Evolutionary conservation across 2,113 vertebrate genomes (phyloP), one percentile per base, ranked within the genome.

Genomic region (Toxotes jaculatrix): DNA sequence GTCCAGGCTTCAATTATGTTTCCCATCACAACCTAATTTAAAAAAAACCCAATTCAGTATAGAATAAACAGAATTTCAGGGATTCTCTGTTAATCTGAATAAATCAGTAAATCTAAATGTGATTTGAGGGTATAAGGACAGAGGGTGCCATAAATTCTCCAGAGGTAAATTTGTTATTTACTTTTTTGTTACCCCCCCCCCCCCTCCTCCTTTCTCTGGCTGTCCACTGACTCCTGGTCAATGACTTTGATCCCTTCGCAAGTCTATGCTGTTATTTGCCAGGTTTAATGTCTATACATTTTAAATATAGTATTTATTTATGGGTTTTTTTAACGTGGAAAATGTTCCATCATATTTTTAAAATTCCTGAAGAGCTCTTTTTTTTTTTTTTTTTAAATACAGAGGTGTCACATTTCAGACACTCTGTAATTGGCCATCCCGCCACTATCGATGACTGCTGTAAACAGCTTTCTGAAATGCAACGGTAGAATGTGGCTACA

Each of bases 381-480:
- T 36, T 57, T 51, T 68, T 9, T 31, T 38, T n/a, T 27, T 27
- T 27, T 27, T 27, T 10, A 11, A 27, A 62, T 55, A 45, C 49
- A 32, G 53, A 1, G 6, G 47, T 3, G 63, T 74, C 49, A 17
- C 40, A 31, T 79, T 62, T 77, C 74, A 62, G 31, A 66, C 21
- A 53, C 70, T 51, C 55, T 63, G 51, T 31, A 72, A 66, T 38
- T 16, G 74, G 27, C 67, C 21, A 0, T 67, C 40, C 49, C 34
- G 64, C 10, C 57, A 31, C 36, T 19, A 23, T 80, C 7, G 4
- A n/a, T 69, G 65, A 31, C 19, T 36, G 36, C 2, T 40, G 60
- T 53, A 56, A 67, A 77, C 79, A 63, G 65, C 72, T 69, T 12
- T 49, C 43, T 75, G 43, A 27, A 79, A 47, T 53, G 73, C 60